Evolutionary conservation across 2,113 vertebrate genomes (phyloP).

Genomic region (Numenius arquata): DNA sequence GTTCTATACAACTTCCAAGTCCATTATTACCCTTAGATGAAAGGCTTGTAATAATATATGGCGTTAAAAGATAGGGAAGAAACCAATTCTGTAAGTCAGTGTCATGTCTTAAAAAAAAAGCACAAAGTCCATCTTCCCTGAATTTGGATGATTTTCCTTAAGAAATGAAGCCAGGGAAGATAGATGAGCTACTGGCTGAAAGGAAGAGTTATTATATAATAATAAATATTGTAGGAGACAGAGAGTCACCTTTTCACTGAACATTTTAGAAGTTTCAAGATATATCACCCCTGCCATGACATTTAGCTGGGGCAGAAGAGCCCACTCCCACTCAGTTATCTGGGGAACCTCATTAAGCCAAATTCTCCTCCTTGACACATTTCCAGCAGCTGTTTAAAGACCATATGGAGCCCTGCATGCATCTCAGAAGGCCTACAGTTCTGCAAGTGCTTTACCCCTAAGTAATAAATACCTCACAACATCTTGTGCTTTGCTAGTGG

Average conservation of each 20-base stretch:
- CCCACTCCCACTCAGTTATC: neutral
- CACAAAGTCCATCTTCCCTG: neutral
- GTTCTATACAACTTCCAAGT: neutral
- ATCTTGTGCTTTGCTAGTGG: neutral
- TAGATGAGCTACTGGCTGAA: neutral
- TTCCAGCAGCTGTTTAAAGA: neutral
- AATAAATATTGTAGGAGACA: conserved; percentile 11
- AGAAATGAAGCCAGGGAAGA: neutral
- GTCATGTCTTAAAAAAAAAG: neutral
- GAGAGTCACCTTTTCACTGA: neutral
- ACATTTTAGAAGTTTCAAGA: neutral
- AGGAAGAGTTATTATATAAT: neutral
- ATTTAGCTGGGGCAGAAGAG: neutral
- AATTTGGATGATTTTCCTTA: neutral
- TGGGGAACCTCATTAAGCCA: neutral
- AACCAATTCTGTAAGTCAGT: neutral
- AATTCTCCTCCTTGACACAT: neutral
- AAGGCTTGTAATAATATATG: neutral
- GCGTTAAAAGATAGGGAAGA: neutral
- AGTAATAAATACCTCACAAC: neutral
- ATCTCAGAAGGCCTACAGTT: neutral
- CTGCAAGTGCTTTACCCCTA: neutral
- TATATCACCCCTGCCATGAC: neutral
- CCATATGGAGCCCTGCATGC: neutral
- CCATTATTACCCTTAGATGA: neutral